A percentile compares a stretch with the other conserved stretches of the same genome.
Conservation (phyloP, 2,797 vertebrate genomes). For the Platyrinchus mystaceus region DNA sequence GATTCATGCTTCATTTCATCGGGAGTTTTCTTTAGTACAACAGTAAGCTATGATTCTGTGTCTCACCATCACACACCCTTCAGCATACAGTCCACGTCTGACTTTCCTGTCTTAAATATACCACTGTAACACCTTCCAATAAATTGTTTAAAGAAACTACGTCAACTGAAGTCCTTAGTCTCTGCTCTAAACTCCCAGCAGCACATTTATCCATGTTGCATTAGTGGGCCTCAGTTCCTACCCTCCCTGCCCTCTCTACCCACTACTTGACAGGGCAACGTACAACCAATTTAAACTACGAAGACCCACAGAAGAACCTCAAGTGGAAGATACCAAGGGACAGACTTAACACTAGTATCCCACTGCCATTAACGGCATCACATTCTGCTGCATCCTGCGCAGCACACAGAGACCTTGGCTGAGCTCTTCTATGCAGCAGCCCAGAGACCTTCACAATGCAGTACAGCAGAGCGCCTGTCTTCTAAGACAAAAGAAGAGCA, state of each 20-base stretch:
- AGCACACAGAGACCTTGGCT: neutral
- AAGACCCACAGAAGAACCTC: neutral
- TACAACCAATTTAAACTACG: neutral
- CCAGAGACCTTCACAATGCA: neutral
- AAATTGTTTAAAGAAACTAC: neutral
- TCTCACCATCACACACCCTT: neutral
- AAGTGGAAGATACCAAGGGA: neutral
- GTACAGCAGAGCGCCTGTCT: neutral
- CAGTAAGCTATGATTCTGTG: neutral
- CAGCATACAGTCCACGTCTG: neutral
- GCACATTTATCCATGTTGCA: neutral
- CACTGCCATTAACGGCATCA: neutral
- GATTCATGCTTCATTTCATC: neutral
- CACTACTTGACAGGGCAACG: neutral
- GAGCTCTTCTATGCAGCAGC: neutral
- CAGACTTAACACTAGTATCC: neutral
- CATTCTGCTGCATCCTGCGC: neutral
- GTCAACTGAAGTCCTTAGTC: neutral
- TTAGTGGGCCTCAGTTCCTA: neutral
- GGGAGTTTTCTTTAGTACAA: neutral
- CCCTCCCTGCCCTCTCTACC: neutral
- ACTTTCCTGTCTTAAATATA: neutral
- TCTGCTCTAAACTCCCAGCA: neutral
- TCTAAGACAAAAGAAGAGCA: neutral
- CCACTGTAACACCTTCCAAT: neutral